phyloP scores from a whole-genome alignment of 2,888 invertebrate genomes.

The Parnassius apollo region DNA sequence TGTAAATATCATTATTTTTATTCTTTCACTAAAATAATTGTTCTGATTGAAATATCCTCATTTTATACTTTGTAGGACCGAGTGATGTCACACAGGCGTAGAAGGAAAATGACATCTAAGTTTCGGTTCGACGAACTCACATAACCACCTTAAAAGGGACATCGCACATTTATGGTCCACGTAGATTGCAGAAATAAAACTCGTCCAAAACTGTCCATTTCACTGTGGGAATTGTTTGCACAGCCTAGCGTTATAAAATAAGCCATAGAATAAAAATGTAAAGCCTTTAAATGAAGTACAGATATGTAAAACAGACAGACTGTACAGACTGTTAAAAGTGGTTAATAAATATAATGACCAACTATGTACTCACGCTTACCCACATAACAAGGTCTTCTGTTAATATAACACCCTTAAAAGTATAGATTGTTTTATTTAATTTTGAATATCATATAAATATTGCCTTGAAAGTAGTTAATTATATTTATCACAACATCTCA shows the following conservation, averaged over 20 bases:
- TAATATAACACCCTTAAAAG: too few relatives aligned
- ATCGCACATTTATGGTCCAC: slow-evolving; percentile 22
- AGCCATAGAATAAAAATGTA: not conserved
- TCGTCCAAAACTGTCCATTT: slow-evolving; percentile 31
- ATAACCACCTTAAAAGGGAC: slow-evolving; percentile 47
- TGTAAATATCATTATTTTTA: too few relatives aligned
- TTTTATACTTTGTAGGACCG: slow-evolving; percentile 33
- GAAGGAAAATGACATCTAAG: slow-evolving; percentile 52
- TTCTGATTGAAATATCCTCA: slow-evolving; percentile 30
- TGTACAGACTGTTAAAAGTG: too few relatives aligned
- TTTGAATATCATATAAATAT: too few relatives aligned
- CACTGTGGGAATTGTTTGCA: slow-evolving; percentile 1
- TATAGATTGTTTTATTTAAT: too few relatives aligned
- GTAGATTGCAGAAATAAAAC: slow-evolving; percentile 38
- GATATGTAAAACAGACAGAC: too few relatives aligned
- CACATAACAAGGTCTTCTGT: too few relatives aligned
- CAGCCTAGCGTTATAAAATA: not conserved
- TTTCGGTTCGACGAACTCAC: slow-evolving; percentile 42
- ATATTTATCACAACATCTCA: too few relatives aligned
- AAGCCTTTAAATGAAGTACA: too few relatives aligned
- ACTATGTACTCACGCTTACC: too few relatives aligned
- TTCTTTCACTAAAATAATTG: slow-evolving; percentile 7
- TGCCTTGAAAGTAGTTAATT: too few relatives aligned
- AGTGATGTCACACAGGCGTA: slow-evolving; percentile 50
- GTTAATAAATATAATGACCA: too few relatives aligned